A percentile compares a stretch with the other conserved stretches of the same genome.
These are phyloP conservation scores for Thunnus albacares DNA, from an alignment of 2,797 vertebrate species.

Conservation along the genomic window DNA sequence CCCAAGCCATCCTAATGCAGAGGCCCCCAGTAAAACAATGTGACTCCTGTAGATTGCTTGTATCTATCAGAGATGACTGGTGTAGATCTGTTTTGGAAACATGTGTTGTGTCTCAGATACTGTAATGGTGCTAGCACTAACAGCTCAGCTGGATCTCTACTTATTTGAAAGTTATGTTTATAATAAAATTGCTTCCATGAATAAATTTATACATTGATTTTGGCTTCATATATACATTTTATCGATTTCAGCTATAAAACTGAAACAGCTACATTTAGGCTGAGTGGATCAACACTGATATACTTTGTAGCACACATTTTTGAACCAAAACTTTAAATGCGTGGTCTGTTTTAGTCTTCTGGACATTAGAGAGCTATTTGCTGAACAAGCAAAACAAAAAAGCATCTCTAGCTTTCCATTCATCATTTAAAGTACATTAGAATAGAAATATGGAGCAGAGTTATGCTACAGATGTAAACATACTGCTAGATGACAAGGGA, in stretches of 20 bases:
- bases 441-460: not conserved
- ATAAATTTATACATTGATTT: not conserved
- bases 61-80: conserved; percentile 84
- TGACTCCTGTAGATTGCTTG: conserved; percentile 79
- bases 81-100: conserved; percentile 86
- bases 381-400: not conserved
- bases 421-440: not conserved
- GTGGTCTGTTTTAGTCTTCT: not conserved
- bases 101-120: conserved; percentile 68
- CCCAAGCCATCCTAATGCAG: conserved; percentile 63
- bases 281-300: not conserved
- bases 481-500: conserved; percentile 7
- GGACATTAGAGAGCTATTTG: not conserved
- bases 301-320: not conserved
- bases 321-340: not conserved
- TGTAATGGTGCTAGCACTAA: conserved; percentile 24
- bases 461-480: conserved; percentile 6
- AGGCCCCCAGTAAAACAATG: conserved; percentile 69
- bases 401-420: not conserved
- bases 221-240: not conserved
- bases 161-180: not conserved
- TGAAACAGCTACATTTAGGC: not conserved
- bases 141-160: not conserved
- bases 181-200: not conserved
- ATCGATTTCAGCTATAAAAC: not conserved